Conservation (phyloP, 2,888 invertebrate genomes). For the Eilema griseolum region DNA sequence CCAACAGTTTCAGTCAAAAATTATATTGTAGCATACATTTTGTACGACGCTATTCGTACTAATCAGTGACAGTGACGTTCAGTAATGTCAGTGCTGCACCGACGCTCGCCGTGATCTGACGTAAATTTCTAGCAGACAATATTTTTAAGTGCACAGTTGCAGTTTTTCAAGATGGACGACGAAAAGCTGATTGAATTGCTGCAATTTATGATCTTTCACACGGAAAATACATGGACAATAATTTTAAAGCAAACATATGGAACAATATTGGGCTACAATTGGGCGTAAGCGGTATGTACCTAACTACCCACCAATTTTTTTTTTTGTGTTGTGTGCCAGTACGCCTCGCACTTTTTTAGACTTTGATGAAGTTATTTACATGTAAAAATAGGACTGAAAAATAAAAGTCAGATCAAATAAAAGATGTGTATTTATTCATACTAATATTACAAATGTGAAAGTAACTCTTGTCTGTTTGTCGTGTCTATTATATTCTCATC, state of each 20-base stretch:
- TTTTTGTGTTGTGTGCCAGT: too few relatives aligned
- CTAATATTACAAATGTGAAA: too few relatives aligned
- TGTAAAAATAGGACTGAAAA: too few relatives aligned
- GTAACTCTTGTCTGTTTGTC: too few relatives aligned
- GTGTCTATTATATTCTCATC: too few relatives aligned
- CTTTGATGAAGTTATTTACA: too few relatives aligned
- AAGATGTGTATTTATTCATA: too few relatives aligned
- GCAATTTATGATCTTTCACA: conserved; percentile 8
- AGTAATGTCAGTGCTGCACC: conserved; percentile 5
- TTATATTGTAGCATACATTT: background rate
- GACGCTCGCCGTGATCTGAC: conserved; percentile 5
- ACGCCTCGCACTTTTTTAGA: too few relatives aligned
- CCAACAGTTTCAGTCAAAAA: too few relatives aligned
- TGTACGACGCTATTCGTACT: background rate
- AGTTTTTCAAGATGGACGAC: conserved; percentile 6
- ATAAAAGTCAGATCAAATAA: too few relatives aligned
- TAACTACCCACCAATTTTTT: background rate
- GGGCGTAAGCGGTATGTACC: conserved; percentile 15
- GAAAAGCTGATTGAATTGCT: conserved; percentile 8
- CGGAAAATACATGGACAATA: conserved; percentile 10
- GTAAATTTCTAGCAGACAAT: conserved; percentile 3
- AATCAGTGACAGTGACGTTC: background rate
- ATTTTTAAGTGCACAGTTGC: conserved; percentile 3
- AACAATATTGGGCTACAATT: conserved; percentile 15
- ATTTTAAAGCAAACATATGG: conserved; percentile 15